phyloP scores from a whole-genome alignment of 2,113 vertebrate genomes.

The Chrysochloris asiatica region DNA sequence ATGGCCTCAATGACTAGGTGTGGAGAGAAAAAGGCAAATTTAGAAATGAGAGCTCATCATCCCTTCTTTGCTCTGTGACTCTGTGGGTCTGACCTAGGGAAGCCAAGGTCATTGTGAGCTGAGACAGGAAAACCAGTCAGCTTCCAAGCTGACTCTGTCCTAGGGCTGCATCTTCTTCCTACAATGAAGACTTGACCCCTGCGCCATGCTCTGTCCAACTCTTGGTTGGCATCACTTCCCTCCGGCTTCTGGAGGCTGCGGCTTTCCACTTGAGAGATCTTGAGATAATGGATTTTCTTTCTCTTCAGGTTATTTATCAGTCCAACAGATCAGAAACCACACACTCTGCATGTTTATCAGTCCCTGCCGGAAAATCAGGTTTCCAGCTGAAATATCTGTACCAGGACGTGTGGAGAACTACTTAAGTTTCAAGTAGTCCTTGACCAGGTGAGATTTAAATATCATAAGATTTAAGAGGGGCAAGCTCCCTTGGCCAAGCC shows the following conservation, averaged over 20 bases:
- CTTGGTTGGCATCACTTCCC: background rate
- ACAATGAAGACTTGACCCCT: background rate
- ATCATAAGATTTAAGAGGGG: background rate
- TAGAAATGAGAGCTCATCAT: background rate
- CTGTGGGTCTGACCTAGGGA: background rate
- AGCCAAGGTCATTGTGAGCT: background rate
- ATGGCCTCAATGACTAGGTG: too few species aligned
- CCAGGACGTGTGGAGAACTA: background rate
- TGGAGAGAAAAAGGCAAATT: too few species aligned
- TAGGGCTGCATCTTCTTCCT: background rate
- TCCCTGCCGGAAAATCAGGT: background rate
- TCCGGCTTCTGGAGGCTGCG: background rate
- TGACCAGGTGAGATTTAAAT: background rate
- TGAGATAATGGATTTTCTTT: background rate
- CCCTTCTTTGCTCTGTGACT: background rate
- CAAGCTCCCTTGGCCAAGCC: background rate
- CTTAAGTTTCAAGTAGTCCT: background rate
- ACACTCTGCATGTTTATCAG: too few species aligned
- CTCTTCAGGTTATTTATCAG: background rate
- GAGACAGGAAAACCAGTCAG: slow-evolving; percentile 9
- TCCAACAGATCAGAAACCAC: background rate
- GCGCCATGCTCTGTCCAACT: background rate
- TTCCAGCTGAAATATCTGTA: background rate
- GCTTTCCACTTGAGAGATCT: background rate
- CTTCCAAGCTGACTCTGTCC: background rate